These are phyloP conservation scores for Trachurus trachurus DNA, from an alignment of 2,797 vertebrate genomes.

Conservation along the genomic window DNA sequence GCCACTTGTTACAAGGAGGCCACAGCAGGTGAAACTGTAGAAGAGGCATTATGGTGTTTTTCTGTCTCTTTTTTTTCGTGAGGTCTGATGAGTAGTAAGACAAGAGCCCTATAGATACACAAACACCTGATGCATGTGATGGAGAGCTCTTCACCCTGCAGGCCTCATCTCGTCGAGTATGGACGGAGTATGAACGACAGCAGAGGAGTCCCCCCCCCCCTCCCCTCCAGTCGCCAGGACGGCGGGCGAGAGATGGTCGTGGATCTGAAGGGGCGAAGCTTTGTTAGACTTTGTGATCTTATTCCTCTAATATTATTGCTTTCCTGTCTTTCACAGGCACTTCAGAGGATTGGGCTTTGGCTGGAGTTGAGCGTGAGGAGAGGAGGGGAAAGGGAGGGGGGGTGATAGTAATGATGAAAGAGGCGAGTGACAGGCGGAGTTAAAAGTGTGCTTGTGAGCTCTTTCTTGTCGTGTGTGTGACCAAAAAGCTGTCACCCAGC, in stretches of 20 bases:
- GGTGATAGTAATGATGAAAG: slow-evolving; percentile 13
- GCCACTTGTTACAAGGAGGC: slow-evolving; percentile 72
- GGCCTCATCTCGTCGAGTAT: slow-evolving; percentile 33
- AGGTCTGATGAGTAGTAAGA: slow-evolving; percentile 74
- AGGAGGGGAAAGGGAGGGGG: not conserved
- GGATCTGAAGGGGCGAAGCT: slow-evolving; percentile 39
- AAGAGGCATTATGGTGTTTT: slow-evolving; percentile 83
- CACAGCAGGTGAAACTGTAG: slow-evolving; percentile 79
- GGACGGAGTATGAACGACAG: slow-evolving; percentile 44
- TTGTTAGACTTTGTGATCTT: slow-evolving; percentile 35
- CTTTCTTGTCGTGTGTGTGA: slow-evolving; percentile 41
- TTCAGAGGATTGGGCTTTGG: slow-evolving; percentile 82
- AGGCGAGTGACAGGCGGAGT: slow-evolving; percentile 38
- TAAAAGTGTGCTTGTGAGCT: slow-evolving; percentile 72
- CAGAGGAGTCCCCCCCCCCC: slow-evolving; percentile 3
- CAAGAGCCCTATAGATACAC: slow-evolving; percentile 73
- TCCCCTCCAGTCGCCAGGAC: not conserved
- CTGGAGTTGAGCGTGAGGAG: slow-evolving; percentile 64
- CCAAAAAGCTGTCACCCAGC: slow-evolving; percentile 45
- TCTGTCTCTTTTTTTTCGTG: slow-evolving; percentile 62
- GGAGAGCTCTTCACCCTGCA: slow-evolving; percentile 25
- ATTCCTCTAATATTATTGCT: slow-evolving; percentile 75
- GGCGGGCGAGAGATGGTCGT: slow-evolving; percentile 7
- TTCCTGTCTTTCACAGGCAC: slow-evolving; percentile 83
- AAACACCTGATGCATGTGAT: slow-evolving; percentile 37